Base-by-base conservation (phyloP, 2,888 invertebrate species). In the Eilema sororculum region DNA sequence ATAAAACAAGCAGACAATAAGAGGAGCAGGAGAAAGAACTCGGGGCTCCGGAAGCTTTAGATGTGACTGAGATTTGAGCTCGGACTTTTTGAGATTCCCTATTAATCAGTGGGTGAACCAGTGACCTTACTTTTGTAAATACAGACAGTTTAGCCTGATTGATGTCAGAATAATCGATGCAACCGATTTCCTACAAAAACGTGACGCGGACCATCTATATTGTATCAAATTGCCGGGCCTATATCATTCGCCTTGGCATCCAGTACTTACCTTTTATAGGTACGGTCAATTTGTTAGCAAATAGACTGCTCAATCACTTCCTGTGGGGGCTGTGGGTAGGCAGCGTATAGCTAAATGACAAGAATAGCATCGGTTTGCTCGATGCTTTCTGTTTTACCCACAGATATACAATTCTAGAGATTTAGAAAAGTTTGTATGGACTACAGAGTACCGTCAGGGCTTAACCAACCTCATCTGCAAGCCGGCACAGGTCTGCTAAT, bases 241-340 rank as follows among this genome's bases (percentile, higher is more conserved):
- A 25, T 68, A 62, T 66, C 64, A 63, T 57, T 57, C 41, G 30
- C 64, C 58, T 64, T 64, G 46, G 37, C 58, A 46, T 16, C 22
- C 59, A 20, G 30, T 41, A 52, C 64, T 46, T 46, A 46, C 20
- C 59, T 59, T 57, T 58, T 68, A 63, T 68, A 63, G 64, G 20
- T 56, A 58, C 68, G 25, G 59, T 69, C 69, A 69, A 69, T 59
- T 69, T 69, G 59, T 24, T 46, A 22, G 24, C 52, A 33, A 69
- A 69, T 65, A 69, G 59, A 65, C 68, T 46, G 56, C 74, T 74
- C 78, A 61, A 71, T 78, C 57, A 65, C 46, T 69, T 80, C 74
- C 72, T 67, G 78, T 78, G 64, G 25, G 69, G 10, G 33, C 12
- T 37, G 33, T 37, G 33, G 10, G 33, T 65, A 72, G 66, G 3